Conservation (phyloP, 2,797 vertebrate genomes). For the Diplodus puntazzo region DNA sequence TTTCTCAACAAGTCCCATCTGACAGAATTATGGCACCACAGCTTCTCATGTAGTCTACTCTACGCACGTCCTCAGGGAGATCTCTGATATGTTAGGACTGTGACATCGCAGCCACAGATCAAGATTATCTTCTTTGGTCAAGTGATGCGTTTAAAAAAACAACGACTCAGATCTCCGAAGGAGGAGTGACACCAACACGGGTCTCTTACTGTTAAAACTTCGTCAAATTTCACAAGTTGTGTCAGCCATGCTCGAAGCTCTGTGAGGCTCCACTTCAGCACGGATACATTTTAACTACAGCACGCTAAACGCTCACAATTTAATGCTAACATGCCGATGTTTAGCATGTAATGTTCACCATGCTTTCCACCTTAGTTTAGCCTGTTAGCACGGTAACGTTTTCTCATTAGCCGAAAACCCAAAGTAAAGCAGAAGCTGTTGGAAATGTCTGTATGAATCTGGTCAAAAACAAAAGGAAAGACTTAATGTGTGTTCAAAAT, state of each 20-base stretch:
- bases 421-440: not conserved
- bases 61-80: not conserved
- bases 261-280: not conserved
- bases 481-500: not conserved
- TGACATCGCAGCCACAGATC: constrained; percentile 25
- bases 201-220: not conserved
- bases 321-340: not conserved
- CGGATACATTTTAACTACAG: no score
- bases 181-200: not conserved
- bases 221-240: not conserved
- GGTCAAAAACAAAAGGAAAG: no score
- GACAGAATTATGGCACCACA: constrained; percentile 31
- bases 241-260: not conserved
- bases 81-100: constrained; percentile 27
- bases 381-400: not conserved
- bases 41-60: constrained; percentile 39
- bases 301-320: not conserved
- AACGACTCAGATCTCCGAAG: constrained; percentile 26
- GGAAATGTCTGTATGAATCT: no score
- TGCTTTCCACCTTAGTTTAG: not conserved
- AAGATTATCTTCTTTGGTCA: constrained; percentile 10
- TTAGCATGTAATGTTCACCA: not conserved
- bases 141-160: not conserved
- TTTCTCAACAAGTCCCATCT: constrained; percentile 49
- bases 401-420: not conserved